phyloP scores from a whole-genome alignment of 2,797 vertebrate species.

The Zenarchopterus dispar region DNA sequence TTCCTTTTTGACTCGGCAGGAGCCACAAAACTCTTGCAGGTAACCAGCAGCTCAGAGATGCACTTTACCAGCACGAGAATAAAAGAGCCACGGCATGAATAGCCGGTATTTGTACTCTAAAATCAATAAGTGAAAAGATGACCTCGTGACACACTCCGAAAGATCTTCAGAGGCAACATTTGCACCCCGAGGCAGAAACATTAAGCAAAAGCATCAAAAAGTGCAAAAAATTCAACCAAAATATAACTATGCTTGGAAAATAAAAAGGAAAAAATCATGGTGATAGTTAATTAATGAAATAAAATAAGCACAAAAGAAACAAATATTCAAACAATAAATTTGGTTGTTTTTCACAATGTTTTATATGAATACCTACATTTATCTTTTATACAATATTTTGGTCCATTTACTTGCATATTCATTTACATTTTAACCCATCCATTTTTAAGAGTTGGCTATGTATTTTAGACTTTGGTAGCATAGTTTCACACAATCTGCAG shows the following conservation, averaged over 20 bases:
- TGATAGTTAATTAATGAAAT: background rate
- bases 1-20: slow-evolving; percentile 13
- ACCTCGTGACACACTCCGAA: background rate
- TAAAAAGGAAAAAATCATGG: background rate
- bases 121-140: background rate
- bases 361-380: no score
- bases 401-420: no score
- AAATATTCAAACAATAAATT: no score
- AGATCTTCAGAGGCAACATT: background rate
- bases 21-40: background rate
- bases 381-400: no score
- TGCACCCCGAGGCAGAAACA: background rate
- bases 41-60: slow-evolving; percentile 5
- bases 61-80: background rate
- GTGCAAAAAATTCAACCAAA: no score
- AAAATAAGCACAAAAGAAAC: background rate
- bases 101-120: background rate
- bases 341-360: no score
- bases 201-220: no score
- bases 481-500: no score
- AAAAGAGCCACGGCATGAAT: background rate
- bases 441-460: no score
- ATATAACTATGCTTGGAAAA: background rate
- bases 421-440: no score
- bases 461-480: no score